Percentiles rank a stretch among this genome's conserved stretches.
phyloP scores from a whole-genome alignment of 2,797 vertebrate genomes.

The Molossus molossus region DNA sequence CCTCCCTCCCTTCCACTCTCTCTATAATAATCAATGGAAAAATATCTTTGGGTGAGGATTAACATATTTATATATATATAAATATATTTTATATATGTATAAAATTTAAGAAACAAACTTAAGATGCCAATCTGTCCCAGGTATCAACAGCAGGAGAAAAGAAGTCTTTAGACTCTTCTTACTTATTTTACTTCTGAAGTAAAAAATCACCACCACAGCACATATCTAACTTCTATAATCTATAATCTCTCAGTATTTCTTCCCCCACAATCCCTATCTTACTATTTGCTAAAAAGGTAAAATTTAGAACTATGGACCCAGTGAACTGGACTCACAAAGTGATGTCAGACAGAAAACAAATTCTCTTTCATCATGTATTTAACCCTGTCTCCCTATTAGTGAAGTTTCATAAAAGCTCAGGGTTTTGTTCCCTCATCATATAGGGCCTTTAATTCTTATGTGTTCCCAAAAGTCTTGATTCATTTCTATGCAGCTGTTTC shows the following conservation, averaged over 20 bases:
- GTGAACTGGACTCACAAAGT: slow-evolving; percentile 39
- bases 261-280: neutral
- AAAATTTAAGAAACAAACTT: neutral
- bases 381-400: neutral
- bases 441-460: slow-evolving; percentile 32
- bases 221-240: neutral
- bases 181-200: neutral
- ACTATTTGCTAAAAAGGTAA: neutral
- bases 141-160: neutral
- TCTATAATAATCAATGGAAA: too few relatives aligned
- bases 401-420: neutral
- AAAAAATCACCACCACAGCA: neutral
- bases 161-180: neutral
- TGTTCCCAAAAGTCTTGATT: neutral
- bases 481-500: slow-evolving; percentile 37
- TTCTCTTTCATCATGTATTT: slow-evolving; percentile 1
- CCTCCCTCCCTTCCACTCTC: too few relatives aligned
- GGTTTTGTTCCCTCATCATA: slow-evolving; percentile 10
- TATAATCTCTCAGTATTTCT: slow-evolving; percentile 5
- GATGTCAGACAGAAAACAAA: neutral
- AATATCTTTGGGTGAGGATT: too few relatives aligned
- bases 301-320: neutral
- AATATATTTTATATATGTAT: too few relatives aligned
- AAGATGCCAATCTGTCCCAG: neutral
- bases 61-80: too few relatives aligned